Base-by-base conservation (phyloP, 2,113 vertebrate species). In the Labrus mixtus region DNA sequence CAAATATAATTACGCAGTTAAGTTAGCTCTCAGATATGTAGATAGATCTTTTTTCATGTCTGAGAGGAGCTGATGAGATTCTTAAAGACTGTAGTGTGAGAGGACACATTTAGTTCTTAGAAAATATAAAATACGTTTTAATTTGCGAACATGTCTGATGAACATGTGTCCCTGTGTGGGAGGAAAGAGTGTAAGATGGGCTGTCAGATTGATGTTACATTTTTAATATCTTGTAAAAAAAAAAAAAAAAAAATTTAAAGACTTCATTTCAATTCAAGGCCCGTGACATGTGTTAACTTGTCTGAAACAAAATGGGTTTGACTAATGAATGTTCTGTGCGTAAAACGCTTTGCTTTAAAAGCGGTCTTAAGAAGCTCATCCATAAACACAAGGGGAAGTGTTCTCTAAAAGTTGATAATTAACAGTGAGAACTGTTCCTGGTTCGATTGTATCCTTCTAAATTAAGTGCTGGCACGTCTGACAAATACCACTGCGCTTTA, bases 1-100 rank as follows among this genome's bases (percentile, higher is more conserved):
- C 94, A 97, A 97, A 97, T 96, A 95, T 94, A 96, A 96, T 96
- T 96, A 96, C 55, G 86, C 91, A 92, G 95, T 92, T 85, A 94
- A 92, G 93, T 95, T 95, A 93, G 90, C 90, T 94, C 87, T 89
- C 81, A 93, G 94, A 95, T 93, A 94, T 92, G 90, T 89, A 89
- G 85, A 94, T 93, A 93, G 83, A 92, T 92, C 83, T 92, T 86
- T 86, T 94, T 87, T 89, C 72, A 93, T 90, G 83, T 91, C 82
- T 61, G 81, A 80, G 79, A 89, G 76, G 76, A 86, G 68, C 82
- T 90, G 87, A 86, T 78, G 79, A 90, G 89, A 86, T 89, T 90
- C 85, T 90, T 91, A 81, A 88, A 82, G 15, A 80, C 23, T 53
- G 62, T 56, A 10, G 59, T 68, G 63, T 37, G 80, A 46, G 66